Base-by-base conservation (phyloP, 2,113 vertebrate species). In the Maccullochella peelii region DNA sequence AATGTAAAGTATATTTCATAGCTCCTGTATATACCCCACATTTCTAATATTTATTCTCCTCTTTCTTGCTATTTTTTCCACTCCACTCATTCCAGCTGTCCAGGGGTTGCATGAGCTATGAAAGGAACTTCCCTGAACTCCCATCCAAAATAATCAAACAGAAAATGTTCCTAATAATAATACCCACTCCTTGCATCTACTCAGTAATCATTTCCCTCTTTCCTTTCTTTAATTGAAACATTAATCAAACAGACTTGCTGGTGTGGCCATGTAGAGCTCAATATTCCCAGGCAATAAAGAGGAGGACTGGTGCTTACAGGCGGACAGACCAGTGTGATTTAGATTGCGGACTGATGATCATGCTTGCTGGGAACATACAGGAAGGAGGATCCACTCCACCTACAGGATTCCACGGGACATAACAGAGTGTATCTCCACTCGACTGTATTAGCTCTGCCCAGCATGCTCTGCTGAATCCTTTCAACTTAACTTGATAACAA, bases 381-480 rank as follows among this genome's bases (percentile, higher is more conserved):
- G 82, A 79, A 87, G 84, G 88, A 89, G 80, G 88, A 88, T 87
- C 85, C 91, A 86, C 91, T 91, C 88, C 91, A 90, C 86, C 92
- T 90, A 83, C 87, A 92, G 90, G 91, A 84, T 76, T 78, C 36
- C 74, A 78, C 38, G 15, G 70, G 77, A 86, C 80, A 91, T 85
- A 84, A 88, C 86, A 84, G 85, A 90, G 66, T 38, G 73, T 20
- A n/a, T 86, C 75, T 84, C 76, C 65, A 8, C 54, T 72, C 55
- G 36, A 42, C 70, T 73, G 77, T 55, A 50, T 86, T 73, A 73
- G 78, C 63, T 89, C 66, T 49, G 68, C 76, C 82, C 82, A 76
- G 65, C 71, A 73, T 82, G 87, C 82, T 85, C 71, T 59, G 79
- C 73, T 89, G 82, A 74, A 79, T 84, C 80, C 76, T 40, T 86